These are phyloP conservation scores for Tarsius wallacei DNA, from an alignment of 2,797 vertebrate genomes.

Conservation along the genomic window DNA sequence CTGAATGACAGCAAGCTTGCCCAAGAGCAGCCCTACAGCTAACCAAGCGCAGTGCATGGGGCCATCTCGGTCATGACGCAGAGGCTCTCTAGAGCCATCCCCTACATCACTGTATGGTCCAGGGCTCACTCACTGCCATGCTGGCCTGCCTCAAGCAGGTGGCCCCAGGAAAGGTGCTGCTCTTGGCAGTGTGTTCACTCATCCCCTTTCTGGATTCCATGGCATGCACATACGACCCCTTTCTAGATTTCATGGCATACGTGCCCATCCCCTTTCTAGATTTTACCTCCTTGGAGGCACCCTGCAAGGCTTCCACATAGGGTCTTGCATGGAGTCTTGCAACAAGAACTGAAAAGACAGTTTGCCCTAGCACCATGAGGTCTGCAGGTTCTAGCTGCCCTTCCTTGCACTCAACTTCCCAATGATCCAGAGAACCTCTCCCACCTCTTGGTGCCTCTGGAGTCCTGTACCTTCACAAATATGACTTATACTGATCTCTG, in stretches of 20 bases:
- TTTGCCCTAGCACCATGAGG: accelerated
- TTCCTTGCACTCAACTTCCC: not conserved
- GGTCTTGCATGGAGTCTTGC: not conserved
- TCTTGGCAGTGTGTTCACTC: accelerated
- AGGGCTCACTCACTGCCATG: not conserved
- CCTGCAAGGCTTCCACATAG: not conserved
- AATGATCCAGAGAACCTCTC: accelerated
- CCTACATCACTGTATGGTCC: accelerated
- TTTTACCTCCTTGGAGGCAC: not conserved
- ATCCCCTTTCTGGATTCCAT: not conserved
- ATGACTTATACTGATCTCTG: not conserved
- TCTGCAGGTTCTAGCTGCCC: not conserved
- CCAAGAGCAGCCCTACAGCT: not conserved
- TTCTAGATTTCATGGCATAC: not conserved
- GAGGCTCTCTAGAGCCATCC: not conserved
- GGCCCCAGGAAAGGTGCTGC: not conserved
- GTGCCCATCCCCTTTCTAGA: not conserved
- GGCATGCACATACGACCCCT: accelerated
- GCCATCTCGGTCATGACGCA: not conserved
- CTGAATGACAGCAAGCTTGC: accelerated
- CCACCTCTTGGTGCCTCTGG: not conserved
- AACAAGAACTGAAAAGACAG: accelerated
- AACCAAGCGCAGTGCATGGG: accelerated
- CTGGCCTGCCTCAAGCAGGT: not conserved
- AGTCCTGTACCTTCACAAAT: not conserved